Percentiles rank a stretch among this genome's conserved stretches.
phyloP scores from a whole-genome alignment of 2,797 vertebrate species.

The Taeniopygia guttata region DNA sequence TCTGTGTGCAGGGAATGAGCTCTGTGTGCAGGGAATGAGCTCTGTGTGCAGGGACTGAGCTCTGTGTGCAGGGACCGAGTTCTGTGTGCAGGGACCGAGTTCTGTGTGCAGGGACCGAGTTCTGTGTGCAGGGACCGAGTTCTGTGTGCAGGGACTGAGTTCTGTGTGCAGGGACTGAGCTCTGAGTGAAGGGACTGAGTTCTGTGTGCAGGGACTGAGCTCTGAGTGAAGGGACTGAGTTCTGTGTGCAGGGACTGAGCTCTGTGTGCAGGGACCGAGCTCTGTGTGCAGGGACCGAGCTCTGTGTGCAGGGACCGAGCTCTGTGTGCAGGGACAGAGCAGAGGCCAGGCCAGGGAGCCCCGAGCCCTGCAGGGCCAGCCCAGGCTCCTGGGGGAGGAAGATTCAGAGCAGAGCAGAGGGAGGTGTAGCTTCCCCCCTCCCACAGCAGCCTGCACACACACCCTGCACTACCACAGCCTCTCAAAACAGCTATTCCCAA shows the following conservation, averaged over 20 bases:
- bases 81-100: background rate
- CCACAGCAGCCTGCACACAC: too few species aligned
- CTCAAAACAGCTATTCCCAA: background rate
- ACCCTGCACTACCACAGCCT: background rate
- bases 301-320: too few species aligned
- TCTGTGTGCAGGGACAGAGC: too few species aligned
- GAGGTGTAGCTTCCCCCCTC: background rate
- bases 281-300: background rate
- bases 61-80: background rate
- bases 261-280: background rate
- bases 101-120: too few species aligned
- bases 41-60: too few species aligned
- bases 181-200: too few species aligned
- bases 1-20: background rate
- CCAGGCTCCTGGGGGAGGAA: background rate
- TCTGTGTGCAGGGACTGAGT: background rate
- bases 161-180: too few species aligned
- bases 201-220: background rate
- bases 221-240: accelerated
- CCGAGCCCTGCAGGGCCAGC: accelerated
- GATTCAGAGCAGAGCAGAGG: background rate
- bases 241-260: too few species aligned
- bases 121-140: too few species aligned
- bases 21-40: background rate
- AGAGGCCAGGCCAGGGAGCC: background rate